Evolutionary conservation across 2,113 vertebrate species (phyloP).

Genomic region (Hiodon alosoides): DNA sequence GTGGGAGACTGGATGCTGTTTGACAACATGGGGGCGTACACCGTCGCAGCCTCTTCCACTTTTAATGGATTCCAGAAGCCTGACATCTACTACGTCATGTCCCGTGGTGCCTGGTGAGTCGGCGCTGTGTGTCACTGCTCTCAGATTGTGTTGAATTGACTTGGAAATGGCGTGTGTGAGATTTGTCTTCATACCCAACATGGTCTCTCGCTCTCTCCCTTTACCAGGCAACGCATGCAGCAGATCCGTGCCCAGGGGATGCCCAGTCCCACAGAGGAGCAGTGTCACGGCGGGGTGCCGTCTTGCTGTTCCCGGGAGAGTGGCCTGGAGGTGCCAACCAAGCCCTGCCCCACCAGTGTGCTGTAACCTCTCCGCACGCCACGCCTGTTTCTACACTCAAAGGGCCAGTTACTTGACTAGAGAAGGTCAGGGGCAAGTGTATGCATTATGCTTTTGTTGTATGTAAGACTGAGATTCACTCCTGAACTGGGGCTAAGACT

Average conservation of each 20-base stretch:
- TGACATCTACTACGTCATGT: slow-evolving; percentile 84
- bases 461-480: slow-evolving; percentile 38
- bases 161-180: no score
- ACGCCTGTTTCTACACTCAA: slow-evolving; percentile 3
- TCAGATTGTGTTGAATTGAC: neutral
- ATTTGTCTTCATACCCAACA: neutral
- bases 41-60: slow-evolving; percentile 89
- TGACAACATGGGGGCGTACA: slow-evolving; percentile 97
- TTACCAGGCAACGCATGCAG: slow-evolving; percentile 81
- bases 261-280: slow-evolving; percentile 61
- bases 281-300: slow-evolving; percentile 59
- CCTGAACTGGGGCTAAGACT: slow-evolving; percentile 35
- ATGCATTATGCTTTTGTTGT: slow-evolving; percentile 38
- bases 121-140: no score
- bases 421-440: slow-evolving; percentile 30
- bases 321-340: slow-evolving; percentile 67
- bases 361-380: slow-evolving; percentile 47
- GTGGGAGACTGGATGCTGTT: slow-evolving; percentile 94
- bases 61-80: slow-evolving; percentile 96
- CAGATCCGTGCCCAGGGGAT: slow-evolving; percentile 67
- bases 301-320: slow-evolving; percentile 81
- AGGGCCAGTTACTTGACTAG: slow-evolving; percentile 54
- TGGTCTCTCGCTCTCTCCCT: neutral
- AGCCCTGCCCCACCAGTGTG: slow-evolving; percentile 72
- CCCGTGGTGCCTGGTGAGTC: slow-evolving; percentile 82